Evolutionary conservation across 2,113 vertebrate genomes (phyloP), one percentile per base, ranked within the genome.

Genomic region (Hemiscyllium ocellatum): DNA sequence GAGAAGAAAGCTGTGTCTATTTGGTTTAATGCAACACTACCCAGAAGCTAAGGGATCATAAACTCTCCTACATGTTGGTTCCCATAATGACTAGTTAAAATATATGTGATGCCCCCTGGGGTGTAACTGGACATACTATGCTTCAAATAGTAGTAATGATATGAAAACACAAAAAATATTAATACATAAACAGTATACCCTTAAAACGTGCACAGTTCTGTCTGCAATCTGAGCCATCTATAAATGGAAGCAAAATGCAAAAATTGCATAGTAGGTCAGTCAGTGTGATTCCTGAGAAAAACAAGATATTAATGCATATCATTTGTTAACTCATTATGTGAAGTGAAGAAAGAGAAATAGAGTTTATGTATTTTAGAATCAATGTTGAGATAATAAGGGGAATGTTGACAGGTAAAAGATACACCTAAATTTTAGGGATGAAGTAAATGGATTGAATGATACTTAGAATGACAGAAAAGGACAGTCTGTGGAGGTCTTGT

Each of bases 41-140:
- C 26, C 87, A 90, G 26, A 87, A 90, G 52, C 87, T 90, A 61
- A 56, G 12, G 87, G 87, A 90, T 90, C 50, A 56, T 90, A 61
- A 90, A 61, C 50, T 61, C 52, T 29, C 85, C 47, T 87, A 52
- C 52, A 65, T 26, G 4, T 65, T 15, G 12, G 26, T 90, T 61
- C 26, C 52, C 26, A n/a, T 90, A 17, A 83, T 42, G 15, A 83
- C 17, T 83, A 19, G 37, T 83, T 83, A 83, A 83, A 47, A 47
- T 83, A 83, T 42, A 83, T 20, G 37, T 83, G 37, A 83, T 47
- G 52, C 86, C 52, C 86, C 47, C 50, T 52, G 8, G 47, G 52
- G 24, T 26, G 86, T 56, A 29, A 50, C 37, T 89, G 3, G 26
- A 56, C 86, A 52, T 56, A 10, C 4, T 26, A 89, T 52, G 22